phyloP scores from a whole-genome alignment of 2,888 invertebrate species.

The Mythimna pallens region DNA sequence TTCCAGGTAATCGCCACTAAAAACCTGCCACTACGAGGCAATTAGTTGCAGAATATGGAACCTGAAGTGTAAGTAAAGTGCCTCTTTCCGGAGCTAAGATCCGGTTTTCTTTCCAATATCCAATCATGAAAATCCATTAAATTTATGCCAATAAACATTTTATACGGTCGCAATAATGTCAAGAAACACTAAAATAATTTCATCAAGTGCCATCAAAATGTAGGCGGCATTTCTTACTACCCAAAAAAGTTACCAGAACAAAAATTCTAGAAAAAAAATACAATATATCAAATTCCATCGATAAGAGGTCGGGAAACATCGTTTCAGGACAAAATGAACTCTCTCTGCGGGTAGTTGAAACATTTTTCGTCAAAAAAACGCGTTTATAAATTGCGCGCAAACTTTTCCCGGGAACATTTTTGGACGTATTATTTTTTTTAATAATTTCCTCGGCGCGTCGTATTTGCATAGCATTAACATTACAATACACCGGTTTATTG shows the following conservation, averaged over 20 bases:
- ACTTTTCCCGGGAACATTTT: conserved; percentile 54
- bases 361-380: conserved; percentile 43
- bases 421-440: conserved; percentile 65
- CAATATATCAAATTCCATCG: conserved; percentile 63
- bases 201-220: conserved; percentile 41
- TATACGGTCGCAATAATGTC: conserved; percentile 7
- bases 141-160: not conserved
- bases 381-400: conserved; percentile 48
- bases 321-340: conserved; percentile 59
- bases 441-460: conserved; percentile 64
- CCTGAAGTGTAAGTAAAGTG: too few species aligned
- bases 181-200: conserved; percentile 32
- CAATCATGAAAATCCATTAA: not conserved
- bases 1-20: not conserved
- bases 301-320: conserved; percentile 59
- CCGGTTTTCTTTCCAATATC: not conserved
- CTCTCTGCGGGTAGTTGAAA: conserved; percentile 58
- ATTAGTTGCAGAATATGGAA: too few species aligned
- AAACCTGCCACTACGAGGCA: not conserved
- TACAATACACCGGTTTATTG: conserved; percentile 71
- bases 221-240: conserved; percentile 41
- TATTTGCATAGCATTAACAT: conserved; percentile 80
- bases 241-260: conserved; percentile 37
- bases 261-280: conserved; percentile 52
- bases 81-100: not conserved